phyloP scores from a whole-genome alignment of 1,140 invertebrate genomes.

The Drosophila sp. region DNA sequence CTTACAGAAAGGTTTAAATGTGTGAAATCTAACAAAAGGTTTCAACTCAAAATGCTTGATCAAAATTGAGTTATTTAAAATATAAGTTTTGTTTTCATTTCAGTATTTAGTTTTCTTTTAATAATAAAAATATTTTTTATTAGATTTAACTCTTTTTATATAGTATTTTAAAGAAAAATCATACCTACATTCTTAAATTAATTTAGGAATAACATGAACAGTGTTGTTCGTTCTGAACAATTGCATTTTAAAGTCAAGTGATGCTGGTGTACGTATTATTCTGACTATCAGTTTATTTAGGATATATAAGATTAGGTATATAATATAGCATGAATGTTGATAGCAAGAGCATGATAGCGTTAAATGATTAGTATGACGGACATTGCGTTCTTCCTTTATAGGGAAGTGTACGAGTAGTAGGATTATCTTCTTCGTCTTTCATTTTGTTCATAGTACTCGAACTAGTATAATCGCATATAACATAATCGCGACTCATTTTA shows the following conservation, averaged over 20 bases:
- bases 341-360: conserved; percentile 18
- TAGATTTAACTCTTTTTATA: too few species aligned
- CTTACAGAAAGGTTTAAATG: too few species aligned
- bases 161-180: too few species aligned
- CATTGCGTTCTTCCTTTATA: conserved; percentile 31
- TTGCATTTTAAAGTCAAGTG: background rate
- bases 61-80: too few species aligned
- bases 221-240: too few species aligned
- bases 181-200: too few species aligned
- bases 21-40: too few species aligned
- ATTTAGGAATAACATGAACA: too few species aligned
- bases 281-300: conserved; percentile 1
- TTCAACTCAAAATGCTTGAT: too few species aligned
- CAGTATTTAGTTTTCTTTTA: too few species aligned
- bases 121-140: too few species aligned
- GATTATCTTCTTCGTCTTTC: background rate
- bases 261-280: background rate
- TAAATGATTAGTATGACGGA: conserved; percentile 37
- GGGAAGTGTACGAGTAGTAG: conserved; percentile 13
- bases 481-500: conserved; percentile 56
- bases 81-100: too few species aligned
- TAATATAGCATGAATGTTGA: conserved; percentile 18
- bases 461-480: conserved; percentile 9
- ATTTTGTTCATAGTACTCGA: background rate
- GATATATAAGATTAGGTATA: conserved; percentile 30